These are phyloP conservation scores for Talpa occidentalis DNA, from an alignment of 2,113 vertebrate species.

Conservation along the genomic window DNA sequence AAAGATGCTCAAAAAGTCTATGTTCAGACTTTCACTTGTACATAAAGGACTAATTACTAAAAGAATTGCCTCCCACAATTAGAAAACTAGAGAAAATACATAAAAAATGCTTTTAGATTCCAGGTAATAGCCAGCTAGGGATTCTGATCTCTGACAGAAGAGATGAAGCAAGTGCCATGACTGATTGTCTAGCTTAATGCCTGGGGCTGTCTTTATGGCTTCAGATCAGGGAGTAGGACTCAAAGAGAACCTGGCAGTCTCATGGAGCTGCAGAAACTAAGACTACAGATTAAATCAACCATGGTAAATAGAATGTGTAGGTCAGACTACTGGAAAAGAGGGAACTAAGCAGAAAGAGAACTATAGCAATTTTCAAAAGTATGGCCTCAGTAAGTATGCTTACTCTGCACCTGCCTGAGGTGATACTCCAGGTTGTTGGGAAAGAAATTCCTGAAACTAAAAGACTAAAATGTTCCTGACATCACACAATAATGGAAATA, in stretches of 20 bases:
- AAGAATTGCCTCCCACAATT: neutral
- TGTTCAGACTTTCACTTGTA: neutral
- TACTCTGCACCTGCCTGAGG: neutral
- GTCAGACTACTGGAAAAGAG: neutral
- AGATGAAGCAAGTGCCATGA: neutral
- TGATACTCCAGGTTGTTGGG: neutral
- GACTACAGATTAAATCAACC: neutral
- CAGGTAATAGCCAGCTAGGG: neutral
- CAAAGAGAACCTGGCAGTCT: neutral
- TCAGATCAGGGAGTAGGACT: neutral
- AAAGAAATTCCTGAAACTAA: neutral
- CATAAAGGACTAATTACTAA: neutral
- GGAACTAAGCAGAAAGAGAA: neutral
- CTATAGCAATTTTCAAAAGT: neutral
- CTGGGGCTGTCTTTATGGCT: neutral
- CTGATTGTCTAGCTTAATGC: neutral
- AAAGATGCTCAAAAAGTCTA: neutral
- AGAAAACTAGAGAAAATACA: neutral
- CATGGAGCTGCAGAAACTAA: neutral
- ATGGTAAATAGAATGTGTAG: neutral
- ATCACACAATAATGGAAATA: neutral
- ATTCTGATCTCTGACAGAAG: neutral
- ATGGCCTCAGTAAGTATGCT: neutral
- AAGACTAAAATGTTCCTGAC: neutral
- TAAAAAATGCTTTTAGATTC: constrained; percentile 6